Base-by-base conservation (phyloP, 2,113 vertebrate species). In the Jacana jacana region DNA sequence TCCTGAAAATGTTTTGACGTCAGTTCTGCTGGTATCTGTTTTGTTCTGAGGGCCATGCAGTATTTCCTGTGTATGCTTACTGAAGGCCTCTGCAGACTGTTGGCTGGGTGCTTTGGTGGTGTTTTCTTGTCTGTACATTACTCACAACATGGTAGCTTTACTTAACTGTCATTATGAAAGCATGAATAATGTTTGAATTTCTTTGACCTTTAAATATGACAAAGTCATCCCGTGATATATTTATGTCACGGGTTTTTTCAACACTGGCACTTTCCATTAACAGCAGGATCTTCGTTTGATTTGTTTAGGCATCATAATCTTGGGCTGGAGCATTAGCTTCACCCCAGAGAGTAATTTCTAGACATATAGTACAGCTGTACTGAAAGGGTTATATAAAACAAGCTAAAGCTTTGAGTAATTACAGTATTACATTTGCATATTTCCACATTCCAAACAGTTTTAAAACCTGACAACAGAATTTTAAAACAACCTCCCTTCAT, bases 101-200 rank as follows among this genome's bases (percentile, higher is more conserved):
- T 78, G 23, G 3, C 46, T 68, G 64, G 65, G 24, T 68, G 30
- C 52, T 86, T 86, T 86, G 23, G 52, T 87, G 85, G 18, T 54
- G 2, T n/a, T 73, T 85, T 89, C 39, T 40, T 83, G 51, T 61
- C 31, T 72, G 28, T 93, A 54, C 46, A 19, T 84, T 93, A 8
- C 85, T 95, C 57, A 14, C 49, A 88, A 17, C 19, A 6, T 70
- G 39, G 69, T 86, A 79, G 40, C 61, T 96, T 95, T 95, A 79
- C 16, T 90, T 93, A 70, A 82, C 73, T 90, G 37, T 78, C 72
- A 35, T 88, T 97, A 88, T 81, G 73, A 82, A 89, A 78, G 54
- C 55, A 42, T 83, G 48, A 95, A 97, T 97, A 93, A 93, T 40
- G 16, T 92, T 96, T 96, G 31, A 95, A 81, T 97, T 93, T 96